Percentiles rank a stretch among this genome's conserved stretches.
Evolutionary conservation across 2,113 vertebrate species (phyloP).

Genomic region (Scomber colias): DNA sequence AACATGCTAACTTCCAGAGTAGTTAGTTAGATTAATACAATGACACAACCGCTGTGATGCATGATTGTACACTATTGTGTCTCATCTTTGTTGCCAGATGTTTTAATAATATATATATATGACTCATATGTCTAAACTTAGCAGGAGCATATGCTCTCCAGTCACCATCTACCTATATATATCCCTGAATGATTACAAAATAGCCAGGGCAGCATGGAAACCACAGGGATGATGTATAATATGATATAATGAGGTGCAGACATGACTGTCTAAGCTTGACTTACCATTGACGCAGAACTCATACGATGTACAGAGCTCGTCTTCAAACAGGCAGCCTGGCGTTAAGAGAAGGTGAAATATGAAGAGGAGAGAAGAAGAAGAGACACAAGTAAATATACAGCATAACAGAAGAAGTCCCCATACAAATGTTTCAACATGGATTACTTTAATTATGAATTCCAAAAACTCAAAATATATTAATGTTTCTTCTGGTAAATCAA

Average conservation of each 20-base stretch:
- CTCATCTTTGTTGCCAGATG: background rate
- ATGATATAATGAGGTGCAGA: slow-evolving; percentile 15
- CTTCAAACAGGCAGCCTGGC: slow-evolving; percentile 81
- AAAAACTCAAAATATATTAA: background rate
- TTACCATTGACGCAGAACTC: slow-evolving; percentile 81
- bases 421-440: background rate
- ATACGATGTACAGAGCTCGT: slow-evolving; percentile 73
- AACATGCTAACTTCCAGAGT: background rate
- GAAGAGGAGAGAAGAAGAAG: slow-evolving; percentile 14
- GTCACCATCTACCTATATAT: slow-evolving; percentile 16
- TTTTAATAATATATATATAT: background rate
- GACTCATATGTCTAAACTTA: slow-evolving; percentile 39
- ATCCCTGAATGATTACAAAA: slow-evolving; percentile 35
- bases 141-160: background rate
- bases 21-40: background rate
- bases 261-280: slow-evolving; percentile 18
- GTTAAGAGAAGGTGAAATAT: slow-evolving; percentile 38
- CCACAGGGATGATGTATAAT: slow-evolving; percentile 1
- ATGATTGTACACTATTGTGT: background rate
- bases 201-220: background rate
- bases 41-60: background rate
- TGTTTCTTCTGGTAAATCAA: too few relatives aligned
- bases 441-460: too few relatives aligned
- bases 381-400: slow-evolving; percentile 18
- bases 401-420: background rate